Evolutionary conservation across 2,888 invertebrate species (phyloP).

Genomic region (Himalopsyche tibetana): DNA sequence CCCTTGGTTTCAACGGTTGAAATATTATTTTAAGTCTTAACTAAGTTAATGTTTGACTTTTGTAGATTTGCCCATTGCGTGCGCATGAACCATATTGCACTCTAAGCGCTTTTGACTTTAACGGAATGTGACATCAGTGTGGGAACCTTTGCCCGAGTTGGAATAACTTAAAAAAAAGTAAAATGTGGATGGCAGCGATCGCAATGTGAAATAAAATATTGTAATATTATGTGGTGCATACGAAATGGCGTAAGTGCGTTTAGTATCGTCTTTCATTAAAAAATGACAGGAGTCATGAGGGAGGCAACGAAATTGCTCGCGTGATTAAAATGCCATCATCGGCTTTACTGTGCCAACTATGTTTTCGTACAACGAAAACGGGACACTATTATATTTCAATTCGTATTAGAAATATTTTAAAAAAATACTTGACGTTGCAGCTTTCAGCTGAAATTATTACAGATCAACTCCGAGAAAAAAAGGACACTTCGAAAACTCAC

Average conservation of each 20-base stretch:
- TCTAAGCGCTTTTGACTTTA: background rate
- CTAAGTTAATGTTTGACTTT: too few relatives aligned
- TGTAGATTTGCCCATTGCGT: background rate
- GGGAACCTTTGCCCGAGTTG: background rate
- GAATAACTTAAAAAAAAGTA: background rate
- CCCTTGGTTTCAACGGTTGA: too few relatives aligned
- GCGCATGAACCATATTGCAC: slow-evolving; percentile 8
- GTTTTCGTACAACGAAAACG: slow-evolving; percentile 22
- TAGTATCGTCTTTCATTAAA: slow-evolving; percentile 7
- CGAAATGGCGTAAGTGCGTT: background rate
- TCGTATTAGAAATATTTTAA: too few relatives aligned
- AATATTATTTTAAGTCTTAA: too few relatives aligned
- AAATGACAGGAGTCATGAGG: background rate
- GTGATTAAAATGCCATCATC: slow-evolving; percentile 53
- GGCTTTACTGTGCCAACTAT: background rate
- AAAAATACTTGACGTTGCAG: too few relatives aligned
- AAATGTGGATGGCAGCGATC: background rate
- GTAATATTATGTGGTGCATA: background rate
- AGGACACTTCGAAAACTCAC: too few relatives aligned
- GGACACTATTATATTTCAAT: background rate
- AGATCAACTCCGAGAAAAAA: too few relatives aligned
- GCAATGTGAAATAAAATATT: slow-evolving; percentile 3
- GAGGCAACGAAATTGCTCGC: slow-evolving; percentile 28
- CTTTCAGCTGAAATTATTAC: too few relatives aligned
- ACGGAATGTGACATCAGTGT: slow-evolving; percentile 3